Conservation (phyloP, 2,113 vertebrate genomes). For the Poeciliopsis prolifica region DNA sequence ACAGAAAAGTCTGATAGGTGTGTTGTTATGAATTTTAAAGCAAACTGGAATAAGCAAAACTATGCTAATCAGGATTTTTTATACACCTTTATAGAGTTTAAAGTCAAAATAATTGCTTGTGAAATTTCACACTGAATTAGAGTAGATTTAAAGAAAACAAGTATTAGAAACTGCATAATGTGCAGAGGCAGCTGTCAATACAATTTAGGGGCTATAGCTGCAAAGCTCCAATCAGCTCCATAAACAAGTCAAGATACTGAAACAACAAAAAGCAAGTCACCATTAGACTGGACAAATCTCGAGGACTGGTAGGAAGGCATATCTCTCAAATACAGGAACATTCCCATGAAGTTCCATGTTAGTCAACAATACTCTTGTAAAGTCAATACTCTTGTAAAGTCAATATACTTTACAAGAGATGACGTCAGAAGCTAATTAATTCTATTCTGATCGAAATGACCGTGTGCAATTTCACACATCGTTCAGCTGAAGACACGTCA, state of each 20-base stretch:
- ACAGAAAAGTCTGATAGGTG: conserved; percentile 31
- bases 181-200: not conserved
- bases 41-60: conserved; percentile 32
- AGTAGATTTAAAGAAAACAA: not conserved
- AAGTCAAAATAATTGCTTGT: not conserved
- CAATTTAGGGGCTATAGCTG: not conserved
- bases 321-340: too few relatives aligned
- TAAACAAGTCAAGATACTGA: too few relatives aligned
- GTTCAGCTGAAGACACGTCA: not conserved
- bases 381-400: too few relatives aligned
- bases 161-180: not conserved
- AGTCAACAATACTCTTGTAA: too few relatives aligned
- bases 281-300: too few relatives aligned
- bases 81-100: not conserved
- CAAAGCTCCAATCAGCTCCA: too few relatives aligned
- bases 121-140: not conserved
- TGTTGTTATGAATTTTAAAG: conserved; percentile 32
- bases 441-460: not conserved
- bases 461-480: not conserved
- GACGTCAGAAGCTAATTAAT: not conserved
- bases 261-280: too few relatives aligned
- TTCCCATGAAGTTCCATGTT: too few relatives aligned
- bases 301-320: too few relatives aligned
- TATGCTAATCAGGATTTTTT: not conserved
- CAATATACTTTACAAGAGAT: too few relatives aligned